Evolutionary conservation across 1,140 invertebrate genomes (phyloP).

Genomic region (Psilanteris sp.): DNA sequence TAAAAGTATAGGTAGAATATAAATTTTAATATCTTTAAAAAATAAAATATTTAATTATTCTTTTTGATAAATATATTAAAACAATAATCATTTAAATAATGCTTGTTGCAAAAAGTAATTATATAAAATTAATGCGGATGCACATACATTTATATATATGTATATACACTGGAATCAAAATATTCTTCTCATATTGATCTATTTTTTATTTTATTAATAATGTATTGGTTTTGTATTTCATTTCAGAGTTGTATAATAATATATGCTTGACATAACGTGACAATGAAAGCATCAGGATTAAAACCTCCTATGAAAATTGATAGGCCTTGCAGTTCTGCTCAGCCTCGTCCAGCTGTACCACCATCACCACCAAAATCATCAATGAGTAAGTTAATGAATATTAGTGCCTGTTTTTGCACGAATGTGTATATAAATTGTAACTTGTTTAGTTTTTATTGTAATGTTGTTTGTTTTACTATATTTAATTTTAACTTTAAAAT

Average conservation of each 20-base stretch:
- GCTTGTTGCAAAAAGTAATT: constrained; percentile 5
- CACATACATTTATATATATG: constrained; percentile 5
- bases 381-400: constrained; percentile 62
- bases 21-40: no score
- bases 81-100: no score
- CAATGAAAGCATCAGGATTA: constrained; percentile 64
- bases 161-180: constrained; percentile 26
- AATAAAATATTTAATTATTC: no score
- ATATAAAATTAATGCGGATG: not conserved
- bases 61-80: no score
- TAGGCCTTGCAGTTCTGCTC: constrained; percentile 60
- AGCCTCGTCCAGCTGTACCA: constrained; percentile 61
- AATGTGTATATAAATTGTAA: no score
- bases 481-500: no score
- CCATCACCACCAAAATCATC: constrained; percentile 56
- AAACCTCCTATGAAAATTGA: constrained; percentile 64
- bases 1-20: no score
- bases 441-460: no score
- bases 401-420: no score
- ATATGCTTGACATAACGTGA: constrained; percentile 59
- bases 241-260: constrained; percentile 64
- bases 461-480: no score
- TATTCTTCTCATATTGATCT: constrained; percentile 21
- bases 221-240: constrained; percentile 57
- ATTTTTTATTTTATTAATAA: constrained; percentile 26